phyloP scores from a whole-genome alignment of 2,113 vertebrate species.

The Dinomys branickii region DNA sequence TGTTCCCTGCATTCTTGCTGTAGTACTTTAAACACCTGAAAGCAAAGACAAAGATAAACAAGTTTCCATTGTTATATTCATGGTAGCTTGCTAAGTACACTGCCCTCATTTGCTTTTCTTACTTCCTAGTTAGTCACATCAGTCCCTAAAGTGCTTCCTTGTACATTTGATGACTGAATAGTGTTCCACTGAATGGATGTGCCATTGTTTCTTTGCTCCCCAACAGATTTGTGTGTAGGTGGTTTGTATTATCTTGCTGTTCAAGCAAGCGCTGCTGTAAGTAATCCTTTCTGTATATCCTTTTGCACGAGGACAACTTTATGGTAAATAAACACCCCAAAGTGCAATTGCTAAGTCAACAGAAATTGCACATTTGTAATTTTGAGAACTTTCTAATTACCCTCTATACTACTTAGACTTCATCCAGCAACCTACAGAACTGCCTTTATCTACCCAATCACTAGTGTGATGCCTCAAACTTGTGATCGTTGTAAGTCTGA shows the following conservation, averaged over 20 bases:
- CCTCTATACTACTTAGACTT: not conserved
- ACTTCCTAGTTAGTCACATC: not conserved
- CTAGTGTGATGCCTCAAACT: not conserved
- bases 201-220: not conserved
- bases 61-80: not conserved
- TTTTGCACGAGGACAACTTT: not conserved
- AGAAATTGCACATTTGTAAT: not conserved
- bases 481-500: not conserved
- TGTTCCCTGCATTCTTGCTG: not conserved
- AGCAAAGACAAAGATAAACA: not conserved
- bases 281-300: not conserved
- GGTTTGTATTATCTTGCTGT: not conserved
- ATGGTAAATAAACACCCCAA: not conserved
- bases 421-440: not conserved
- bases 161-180: not conserved
- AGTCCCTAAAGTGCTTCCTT: not conserved
- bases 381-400: not conserved
- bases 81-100: not conserved
- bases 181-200: not conserved
- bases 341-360: not conserved
- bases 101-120: not conserved
- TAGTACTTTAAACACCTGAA: not conserved
- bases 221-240: not conserved
- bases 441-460: not conserved
- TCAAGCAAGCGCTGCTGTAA: not conserved